Evolutionary conservation across 2,113 vertebrate species (phyloP), one percentile per base, ranked within the genome.

Genomic region (Illadopsis cleaveri): DNA sequence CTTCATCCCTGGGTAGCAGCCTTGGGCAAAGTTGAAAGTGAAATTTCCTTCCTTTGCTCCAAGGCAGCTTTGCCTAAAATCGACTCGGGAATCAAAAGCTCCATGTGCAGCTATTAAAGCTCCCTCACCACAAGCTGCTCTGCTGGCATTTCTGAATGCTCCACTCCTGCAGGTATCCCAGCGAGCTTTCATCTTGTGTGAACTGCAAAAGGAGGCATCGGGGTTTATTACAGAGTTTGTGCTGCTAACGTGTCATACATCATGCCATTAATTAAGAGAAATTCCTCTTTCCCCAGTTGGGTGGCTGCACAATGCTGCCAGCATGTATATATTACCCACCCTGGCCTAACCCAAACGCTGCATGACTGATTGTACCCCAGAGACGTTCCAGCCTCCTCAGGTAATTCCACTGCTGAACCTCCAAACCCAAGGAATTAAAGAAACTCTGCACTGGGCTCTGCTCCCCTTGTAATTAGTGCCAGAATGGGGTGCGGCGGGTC

Each of bases 181-280:
- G 68, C 1, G 2, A 5, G 22, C 95, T 96, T 94, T 96, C 93
- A 95, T 96, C 94, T 84, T 83, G 25, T 68, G 57, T 48, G 94
- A 86, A 5, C 31, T 89, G 61, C 33, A 51, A 31, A 82, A 81
- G 75, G 68, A 94, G 56, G 48, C 70, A 86, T 27, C 8, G 20
- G 47, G 75, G 38, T 93, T 86, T 96, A 90, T 92, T 93, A 85
- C 88, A 90, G 88, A 48, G 53, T 90, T 81, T 82, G 72, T 93
- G 89, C 38, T 94, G 84, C 87, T 97, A 89, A 78, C 22, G 31
- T 95, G 88, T 89, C 80, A 61, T 83, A 66, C 90, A 90, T 93
- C 96, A 96, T 21, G 54, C 87, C 96, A 86, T 92, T 96, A 97
- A 97, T 97, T 98, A 97, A 96, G 93, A 98, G 89, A 90, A 97